Base-by-base conservation (phyloP, 1,140 invertebrate genomes). In the Liolophura sinensis region DNA sequence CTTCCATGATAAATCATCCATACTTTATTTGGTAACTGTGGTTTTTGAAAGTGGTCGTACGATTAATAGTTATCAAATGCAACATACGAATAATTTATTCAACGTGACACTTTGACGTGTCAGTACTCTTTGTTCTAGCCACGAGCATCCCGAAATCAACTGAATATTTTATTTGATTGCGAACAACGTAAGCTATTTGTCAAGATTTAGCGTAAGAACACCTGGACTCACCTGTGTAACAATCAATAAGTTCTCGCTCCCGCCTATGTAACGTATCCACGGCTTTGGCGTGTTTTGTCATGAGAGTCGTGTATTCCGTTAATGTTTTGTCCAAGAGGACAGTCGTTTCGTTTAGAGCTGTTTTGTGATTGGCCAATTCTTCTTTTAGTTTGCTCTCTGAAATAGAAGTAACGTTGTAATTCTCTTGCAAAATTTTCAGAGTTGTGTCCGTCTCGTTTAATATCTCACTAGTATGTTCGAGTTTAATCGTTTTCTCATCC, bases 361-460 rank as follows among this genome's bases (percentile, higher is more conserved):
- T 64, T 55, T 73, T 52, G 31, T 66, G 72, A 9, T 65, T 66
- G 54, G 68, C 67, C 58, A 78, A 46, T 12, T 73, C 75, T 56
- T 78, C 77, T 56, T 73, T 75, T 51, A 77, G 56, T 20, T 65
- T 75, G 40, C 68, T 70, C 48, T 78, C 77, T 0, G 74, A 77
- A 4, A 52, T 14, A 5, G 22, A 52, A 52, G 22, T n/a, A 3
- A n/a, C 51, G 22, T n/a, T n/a, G 18, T n/a, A 52, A 52, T 52
- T 14, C 3, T 52, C 22, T 52, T n/a, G 18, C 18, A 52, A 24
- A n/a, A 24, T 52, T n/a, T n/a, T n/a, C 51, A n/a, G 22, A 52
- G 3, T n/a, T 24, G 54, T 47, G 49, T 74, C 71, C 22, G 70
- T 69, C 22, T 67, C 65, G 24, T 62, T 65, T 24, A 67, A 62